A percentile compares a stretch with the other conserved stretches of the same genome.
Conservation (phyloP, 1,140 invertebrate genomes). For the Drosophila virilis region DNA sequence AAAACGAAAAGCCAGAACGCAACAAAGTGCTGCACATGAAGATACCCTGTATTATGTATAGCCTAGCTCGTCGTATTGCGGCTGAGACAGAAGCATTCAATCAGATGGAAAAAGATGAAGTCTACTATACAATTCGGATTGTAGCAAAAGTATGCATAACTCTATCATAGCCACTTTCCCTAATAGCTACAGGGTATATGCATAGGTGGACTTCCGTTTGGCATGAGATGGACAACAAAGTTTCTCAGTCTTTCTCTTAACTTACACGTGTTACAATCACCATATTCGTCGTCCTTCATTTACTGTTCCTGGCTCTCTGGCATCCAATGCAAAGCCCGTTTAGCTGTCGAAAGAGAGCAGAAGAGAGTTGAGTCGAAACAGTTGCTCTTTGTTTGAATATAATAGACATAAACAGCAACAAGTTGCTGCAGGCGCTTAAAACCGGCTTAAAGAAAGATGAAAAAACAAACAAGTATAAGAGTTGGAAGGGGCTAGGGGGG, state of each 20-base stretch:
- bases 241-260: slow-evolving; percentile 31
- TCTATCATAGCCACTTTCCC: background rate
- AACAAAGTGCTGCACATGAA: background rate
- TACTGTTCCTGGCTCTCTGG: slow-evolving; percentile 69
- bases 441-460: slow-evolving; percentile 46
- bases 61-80: too few species aligned
- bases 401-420: slow-evolving; percentile 2
- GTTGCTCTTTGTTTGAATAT: background rate
- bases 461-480: slow-evolving; percentile 46
- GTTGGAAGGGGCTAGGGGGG: too few species aligned
- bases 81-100: too few species aligned
- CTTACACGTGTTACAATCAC: slow-evolving; percentile 84
- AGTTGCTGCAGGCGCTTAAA: slow-evolving; percentile 44
- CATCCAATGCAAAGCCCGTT: slow-evolving; percentile 59
- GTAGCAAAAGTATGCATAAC: slow-evolving; percentile 5
- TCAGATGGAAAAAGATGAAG: too few species aligned
- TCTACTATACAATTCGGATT: too few species aligned
- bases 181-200: slow-evolving; percentile 2
- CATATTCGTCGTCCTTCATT: slow-evolving; percentile 84
- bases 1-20: background rate
- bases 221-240: slow-evolving; percentile 9
- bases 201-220: slow-evolving; percentile 38
- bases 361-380: slow-evolving; percentile 2
- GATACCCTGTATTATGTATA: background rate
- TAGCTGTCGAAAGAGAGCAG: slow-evolving; percentile 21